phyloP scores from a whole-genome alignment of 2,113 vertebrate species.

The Kryptolebias marmoratus region DNA sequence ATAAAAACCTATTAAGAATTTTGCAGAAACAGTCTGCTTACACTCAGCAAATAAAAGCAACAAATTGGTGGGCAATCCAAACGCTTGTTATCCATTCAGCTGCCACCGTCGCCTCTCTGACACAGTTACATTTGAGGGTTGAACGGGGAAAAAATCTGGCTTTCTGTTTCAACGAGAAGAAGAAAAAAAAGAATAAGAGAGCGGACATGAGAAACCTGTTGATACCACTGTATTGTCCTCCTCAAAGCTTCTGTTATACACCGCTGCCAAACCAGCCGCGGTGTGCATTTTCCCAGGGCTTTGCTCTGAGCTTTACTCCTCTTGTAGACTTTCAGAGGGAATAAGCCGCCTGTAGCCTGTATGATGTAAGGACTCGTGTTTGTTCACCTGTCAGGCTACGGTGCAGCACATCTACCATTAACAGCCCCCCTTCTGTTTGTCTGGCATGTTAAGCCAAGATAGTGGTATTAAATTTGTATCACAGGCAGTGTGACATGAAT shows the following conservation, averaged over 20 bases:
- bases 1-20: neutral
- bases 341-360: constrained; percentile 58
- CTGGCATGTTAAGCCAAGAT: constrained; percentile 32
- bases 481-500: constrained; percentile 50
- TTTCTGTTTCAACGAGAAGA: constrained; percentile 72
- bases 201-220: constrained; percentile 69
- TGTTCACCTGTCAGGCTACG: constrained; percentile 71
- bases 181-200: constrained; percentile 56
- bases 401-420: constrained; percentile 21
- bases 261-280: constrained; percentile 69
- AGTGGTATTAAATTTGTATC: constrained; percentile 49
- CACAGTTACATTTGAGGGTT: constrained; percentile 41
- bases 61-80: constrained; percentile 48
- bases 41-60: constrained; percentile 29
- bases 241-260: constrained; percentile 75
- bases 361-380: constrained; percentile 61
- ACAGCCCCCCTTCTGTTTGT: constrained; percentile 14
- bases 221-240: constrained; percentile 64
- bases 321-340: constrained; percentile 70
- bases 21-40: constrained; percentile 23
- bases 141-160: constrained; percentile 48
- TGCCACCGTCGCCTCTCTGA: constrained; percentile 57
- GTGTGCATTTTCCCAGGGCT: constrained; percentile 63
- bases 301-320: constrained; percentile 65
- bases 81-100: constrained; percentile 59